A percentile compares a stretch with the other conserved stretches of the same genome.
phyloP scores from a whole-genome alignment of 2,797 vertebrate species.

The Leptodactylus fallax region DNA sequence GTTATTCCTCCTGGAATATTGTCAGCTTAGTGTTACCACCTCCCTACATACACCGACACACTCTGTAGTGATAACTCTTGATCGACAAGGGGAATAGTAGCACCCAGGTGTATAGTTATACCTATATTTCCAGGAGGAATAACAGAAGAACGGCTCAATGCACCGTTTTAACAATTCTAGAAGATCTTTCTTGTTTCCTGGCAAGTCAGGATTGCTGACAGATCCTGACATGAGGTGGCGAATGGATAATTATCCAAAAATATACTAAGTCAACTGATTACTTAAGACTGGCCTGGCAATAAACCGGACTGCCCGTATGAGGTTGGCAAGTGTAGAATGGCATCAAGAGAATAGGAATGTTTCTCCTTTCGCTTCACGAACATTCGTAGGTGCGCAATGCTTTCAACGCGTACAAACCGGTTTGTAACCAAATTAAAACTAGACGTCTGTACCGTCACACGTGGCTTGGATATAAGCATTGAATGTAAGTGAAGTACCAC shows the following conservation, averaged over 20 bases:
- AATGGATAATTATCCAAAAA: background rate
- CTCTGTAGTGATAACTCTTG: background rate
- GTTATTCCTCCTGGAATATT: too few relatives aligned
- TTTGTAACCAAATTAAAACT: background rate
- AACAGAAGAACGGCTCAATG: background rate
- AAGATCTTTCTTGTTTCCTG: too few relatives aligned
- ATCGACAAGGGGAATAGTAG: too few relatives aligned
- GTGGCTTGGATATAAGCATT: constrained; percentile 26
- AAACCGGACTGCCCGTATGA: background rate
- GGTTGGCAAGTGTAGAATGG: constrained; percentile 36
- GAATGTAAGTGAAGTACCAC: background rate
- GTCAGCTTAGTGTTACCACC: background rate
- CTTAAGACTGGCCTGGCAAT: constrained; percentile 5
- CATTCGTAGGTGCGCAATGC: background rate
- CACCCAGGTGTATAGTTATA: too few relatives aligned
- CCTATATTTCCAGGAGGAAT: background rate
- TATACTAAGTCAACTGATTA: background rate
- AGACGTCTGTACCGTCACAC: background rate
- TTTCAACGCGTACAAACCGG: background rate
- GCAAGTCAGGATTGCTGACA: background rate
- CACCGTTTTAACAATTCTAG: too few relatives aligned
- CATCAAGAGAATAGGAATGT: constrained; percentile 50
- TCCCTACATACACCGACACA: background rate
- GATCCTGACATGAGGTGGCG: background rate
- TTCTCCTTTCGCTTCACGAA: background rate